Conservation (phyloP, 2,113 vertebrate species). For the Stegostoma tigrinum region DNA sequence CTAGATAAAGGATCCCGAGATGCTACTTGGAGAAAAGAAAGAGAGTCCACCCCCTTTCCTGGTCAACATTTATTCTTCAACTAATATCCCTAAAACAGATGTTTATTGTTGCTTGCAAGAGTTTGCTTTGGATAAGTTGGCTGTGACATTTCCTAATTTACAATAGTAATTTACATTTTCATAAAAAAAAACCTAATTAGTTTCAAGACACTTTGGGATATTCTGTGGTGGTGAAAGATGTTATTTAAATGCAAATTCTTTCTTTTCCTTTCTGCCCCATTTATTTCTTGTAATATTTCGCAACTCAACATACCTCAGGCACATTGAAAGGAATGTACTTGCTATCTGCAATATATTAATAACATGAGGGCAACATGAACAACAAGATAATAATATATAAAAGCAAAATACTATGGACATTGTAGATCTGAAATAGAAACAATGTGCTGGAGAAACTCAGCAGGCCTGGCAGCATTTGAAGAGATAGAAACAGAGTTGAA, state of each 20-base stretch:
- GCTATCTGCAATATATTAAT: neutral
- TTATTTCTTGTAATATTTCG: neutral
- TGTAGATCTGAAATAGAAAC: too few relatives aligned
- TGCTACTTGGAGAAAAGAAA: neutral
- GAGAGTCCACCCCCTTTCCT: neutral
- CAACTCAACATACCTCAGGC: neutral
- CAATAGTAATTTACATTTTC: neutral
- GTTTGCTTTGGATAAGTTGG: neutral
- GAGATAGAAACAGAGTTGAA: too few relatives aligned
- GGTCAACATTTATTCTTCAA: neutral
- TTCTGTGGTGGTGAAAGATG: neutral
- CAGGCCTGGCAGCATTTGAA: too few relatives aligned
- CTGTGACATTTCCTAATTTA: neutral
- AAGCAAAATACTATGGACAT: too few relatives aligned
- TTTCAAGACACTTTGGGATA: neutral
- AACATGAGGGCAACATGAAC: neutral
- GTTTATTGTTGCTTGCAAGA: neutral
- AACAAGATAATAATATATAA: neutral
- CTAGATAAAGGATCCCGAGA: neutral
- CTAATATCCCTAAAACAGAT: neutral
- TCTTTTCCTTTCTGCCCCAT: neutral
- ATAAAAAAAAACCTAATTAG: neutral
- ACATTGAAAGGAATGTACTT: neutral
- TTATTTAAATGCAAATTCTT: neutral
- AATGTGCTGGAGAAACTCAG: too few relatives aligned